Percentiles rank a stretch among this genome's conserved stretches.
These are phyloP conservation scores for Alcis repandata DNA, from an alignment of 2,888 invertebrate species.

Conservation along the genomic window DNA sequence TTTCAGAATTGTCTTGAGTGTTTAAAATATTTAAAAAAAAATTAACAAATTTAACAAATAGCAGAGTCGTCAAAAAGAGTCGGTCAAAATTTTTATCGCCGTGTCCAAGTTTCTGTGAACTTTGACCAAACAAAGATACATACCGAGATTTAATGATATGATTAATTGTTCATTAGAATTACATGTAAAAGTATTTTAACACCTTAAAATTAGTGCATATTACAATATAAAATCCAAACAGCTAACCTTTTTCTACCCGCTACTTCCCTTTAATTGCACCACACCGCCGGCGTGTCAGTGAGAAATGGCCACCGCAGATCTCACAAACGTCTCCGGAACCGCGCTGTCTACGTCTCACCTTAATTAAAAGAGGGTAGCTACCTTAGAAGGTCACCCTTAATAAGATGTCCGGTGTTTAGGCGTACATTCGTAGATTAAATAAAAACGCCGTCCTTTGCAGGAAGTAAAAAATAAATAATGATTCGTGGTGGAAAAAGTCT, in stretches of 20 bases:
- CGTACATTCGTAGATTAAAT: conserved; percentile 22
- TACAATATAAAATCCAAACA: too few species aligned
- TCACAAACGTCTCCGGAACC: conserved; percentile 52
- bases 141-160: too few species aligned
- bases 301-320: conserved; percentile 60
- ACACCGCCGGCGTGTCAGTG: conserved; percentile 50
- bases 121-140: too few species aligned
- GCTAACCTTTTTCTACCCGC: conserved; percentile 20
- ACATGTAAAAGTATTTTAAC: too few species aligned
- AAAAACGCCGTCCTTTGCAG: conserved; percentile 17
- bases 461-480: conserved; percentile 19
- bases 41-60: too few species aligned
- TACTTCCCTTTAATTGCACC: conserved; percentile 38
- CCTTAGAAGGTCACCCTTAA: conserved; percentile 39
- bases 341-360: conserved; percentile 57
- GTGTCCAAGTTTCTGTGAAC: too few species aligned
- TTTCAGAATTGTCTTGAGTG: too few species aligned
- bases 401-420: conserved; percentile 43
- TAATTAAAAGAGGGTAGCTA: conserved; percentile 59
- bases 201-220: too few species aligned
- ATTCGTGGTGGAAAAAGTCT: neutral
- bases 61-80: too few species aligned
- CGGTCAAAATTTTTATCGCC: too few species aligned
- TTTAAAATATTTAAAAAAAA: too few species aligned
- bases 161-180: too few species aligned